Evolutionary conservation across 2,888 invertebrate genomes (phyloP).

Genomic region (Embidobia sp.): DNA sequence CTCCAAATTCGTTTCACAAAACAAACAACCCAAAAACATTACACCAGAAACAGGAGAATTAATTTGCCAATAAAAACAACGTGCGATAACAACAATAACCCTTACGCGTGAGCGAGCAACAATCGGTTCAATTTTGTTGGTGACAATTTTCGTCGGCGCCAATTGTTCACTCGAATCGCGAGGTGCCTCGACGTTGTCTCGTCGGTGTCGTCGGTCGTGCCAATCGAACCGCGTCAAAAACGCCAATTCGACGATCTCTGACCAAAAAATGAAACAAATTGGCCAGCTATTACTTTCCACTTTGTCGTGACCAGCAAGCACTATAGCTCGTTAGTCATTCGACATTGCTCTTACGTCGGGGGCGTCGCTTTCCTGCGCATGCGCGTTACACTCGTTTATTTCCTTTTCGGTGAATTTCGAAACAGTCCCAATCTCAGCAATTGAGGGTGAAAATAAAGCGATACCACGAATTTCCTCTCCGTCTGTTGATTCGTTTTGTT

Average conservation of each 20-base stretch:
- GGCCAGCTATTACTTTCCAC: constrained; percentile 22
- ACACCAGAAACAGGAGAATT: background rate
- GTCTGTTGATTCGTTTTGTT: no score
- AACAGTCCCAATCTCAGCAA: no score
- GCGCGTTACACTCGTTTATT: no score
- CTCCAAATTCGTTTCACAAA: no score
- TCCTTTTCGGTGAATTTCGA: no score
- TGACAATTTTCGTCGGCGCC: no score
- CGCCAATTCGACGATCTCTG: background rate
- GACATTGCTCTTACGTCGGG: constrained; percentile 54
- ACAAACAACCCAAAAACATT: no score
- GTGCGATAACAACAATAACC: constrained; percentile 9
- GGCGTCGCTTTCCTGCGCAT: constrained; percentile 26
- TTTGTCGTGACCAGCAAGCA: constrained; percentile 6
- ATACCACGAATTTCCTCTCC: no score
- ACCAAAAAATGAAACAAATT: constrained; percentile 33
- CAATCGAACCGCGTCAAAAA: background rate
- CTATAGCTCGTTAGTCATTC: constrained; percentile 60
- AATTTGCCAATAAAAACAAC: background rate
- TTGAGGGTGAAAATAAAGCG: no score
- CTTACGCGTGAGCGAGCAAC: constrained; percentile 3
- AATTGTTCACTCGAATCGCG: background rate
- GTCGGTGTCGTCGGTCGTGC: no score
- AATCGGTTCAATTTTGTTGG: constrained; percentile 12
- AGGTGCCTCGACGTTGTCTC: no score